Evolutionary conservation across 2,888 invertebrate genomes (phyloP).

Genomic region (Clunio marinus): DNA sequence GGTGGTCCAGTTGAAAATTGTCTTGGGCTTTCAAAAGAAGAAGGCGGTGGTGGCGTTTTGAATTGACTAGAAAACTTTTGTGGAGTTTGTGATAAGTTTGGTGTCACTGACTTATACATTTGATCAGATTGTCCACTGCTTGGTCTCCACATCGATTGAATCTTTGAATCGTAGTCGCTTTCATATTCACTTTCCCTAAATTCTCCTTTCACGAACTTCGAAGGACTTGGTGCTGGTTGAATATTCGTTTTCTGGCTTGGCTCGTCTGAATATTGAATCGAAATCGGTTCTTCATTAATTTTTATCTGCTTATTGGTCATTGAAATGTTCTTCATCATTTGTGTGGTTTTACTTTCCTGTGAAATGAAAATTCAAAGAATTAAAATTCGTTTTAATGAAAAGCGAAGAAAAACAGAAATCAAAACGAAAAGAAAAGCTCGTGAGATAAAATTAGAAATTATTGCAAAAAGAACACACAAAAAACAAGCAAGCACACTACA

Average conservation of each 20-base stretch:
- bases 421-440: background rate
- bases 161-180: constrained; percentile 64
- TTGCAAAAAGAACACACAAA: constrained; percentile 39
- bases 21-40: constrained; percentile 56
- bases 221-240: constrained; percentile 59
- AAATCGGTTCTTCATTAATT: constrained; percentile 46
- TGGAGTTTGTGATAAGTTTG: constrained; percentile 55
- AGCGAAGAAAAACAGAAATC: too few relatives aligned
- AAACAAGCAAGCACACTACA: constrained; percentile 36
- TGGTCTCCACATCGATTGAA: constrained; percentile 60
- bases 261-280: constrained; percentile 41
- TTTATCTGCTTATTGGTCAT: constrained; percentile 49
- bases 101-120: constrained; percentile 58
- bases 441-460: constrained; percentile 11
- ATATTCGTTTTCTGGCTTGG: constrained; percentile 49
- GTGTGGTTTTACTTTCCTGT: constrained; percentile 56
- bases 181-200: constrained; percentile 67
- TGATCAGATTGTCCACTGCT: constrained; percentile 55
- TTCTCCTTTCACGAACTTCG: constrained; percentile 62
- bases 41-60: constrained; percentile 57
- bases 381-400: constrained; percentile 13
- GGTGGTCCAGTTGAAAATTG: constrained; percentile 49
- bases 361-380: constrained; percentile 42
- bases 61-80: constrained; percentile 51
- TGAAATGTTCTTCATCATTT: constrained; percentile 53